Conservation (phyloP, 1,140 invertebrate genomes). For the Euglossa dilemma region DNA sequence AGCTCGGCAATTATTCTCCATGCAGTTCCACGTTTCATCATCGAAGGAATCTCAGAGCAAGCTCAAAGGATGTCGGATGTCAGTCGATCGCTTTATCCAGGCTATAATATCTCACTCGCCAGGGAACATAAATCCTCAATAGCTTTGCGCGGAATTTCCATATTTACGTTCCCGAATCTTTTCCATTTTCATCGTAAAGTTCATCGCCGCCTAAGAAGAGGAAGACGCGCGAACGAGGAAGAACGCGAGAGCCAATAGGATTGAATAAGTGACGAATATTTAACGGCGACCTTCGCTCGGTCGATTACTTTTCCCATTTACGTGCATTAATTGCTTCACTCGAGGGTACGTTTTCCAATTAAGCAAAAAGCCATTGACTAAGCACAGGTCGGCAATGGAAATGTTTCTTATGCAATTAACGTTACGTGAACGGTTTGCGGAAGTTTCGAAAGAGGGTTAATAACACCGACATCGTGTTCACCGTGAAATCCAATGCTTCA, state of each 20-base stretch:
- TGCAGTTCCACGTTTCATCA: too few species aligned
- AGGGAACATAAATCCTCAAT: too few species aligned
- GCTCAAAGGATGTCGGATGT: too few species aligned
- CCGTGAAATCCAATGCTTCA: not conserved
- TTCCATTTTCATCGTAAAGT: not conserved
- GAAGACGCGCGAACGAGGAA: too few species aligned
- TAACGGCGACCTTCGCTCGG: conserved; percentile 6
- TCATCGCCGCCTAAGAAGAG: not conserved
- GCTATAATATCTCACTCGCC: too few species aligned
- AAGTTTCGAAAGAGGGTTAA: conserved; percentile 26
- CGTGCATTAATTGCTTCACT: conserved; percentile 40
- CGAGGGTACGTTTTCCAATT: conserved; percentile 40
- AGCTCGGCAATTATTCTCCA: too few species aligned
- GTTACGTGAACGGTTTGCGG: conserved; percentile 35
- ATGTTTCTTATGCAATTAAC: conserved; percentile 44
- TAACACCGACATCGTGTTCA: not conserved
- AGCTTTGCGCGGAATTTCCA: not conserved
- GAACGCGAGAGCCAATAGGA: not conserved
- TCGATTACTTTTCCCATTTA: conserved; percentile 41
- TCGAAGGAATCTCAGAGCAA: too few species aligned
- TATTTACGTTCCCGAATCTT: not conserved
- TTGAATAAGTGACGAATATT: conserved; percentile 34
- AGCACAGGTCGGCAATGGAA: conserved; percentile 8
- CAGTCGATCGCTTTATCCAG: too few species aligned
- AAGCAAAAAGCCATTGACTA: conserved; percentile 37